phyloP scores from a whole-genome alignment of 2,797 vertebrate genomes.

The Chelonia mydas region DNA sequence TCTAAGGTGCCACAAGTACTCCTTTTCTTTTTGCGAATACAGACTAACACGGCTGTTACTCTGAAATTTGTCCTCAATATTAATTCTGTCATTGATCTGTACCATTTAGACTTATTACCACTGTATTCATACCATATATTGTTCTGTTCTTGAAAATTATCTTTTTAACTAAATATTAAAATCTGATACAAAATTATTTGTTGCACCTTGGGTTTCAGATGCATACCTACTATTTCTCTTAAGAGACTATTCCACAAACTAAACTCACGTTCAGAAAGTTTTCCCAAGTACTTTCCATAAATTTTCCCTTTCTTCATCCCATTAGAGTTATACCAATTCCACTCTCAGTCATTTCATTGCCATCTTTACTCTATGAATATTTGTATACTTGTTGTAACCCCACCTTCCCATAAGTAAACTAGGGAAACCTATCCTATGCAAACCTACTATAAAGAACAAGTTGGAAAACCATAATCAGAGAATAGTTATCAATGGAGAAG shows the following conservation, averaged over 20 bases:
- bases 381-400: neutral
- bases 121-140: neutral
- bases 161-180: neutral
- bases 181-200: neutral
- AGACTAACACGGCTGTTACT: too few species aligned
- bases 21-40: too few species aligned
- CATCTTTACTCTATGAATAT: neutral
- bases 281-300: neutral
- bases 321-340: fast-evolving
- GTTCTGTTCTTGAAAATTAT: neutral
- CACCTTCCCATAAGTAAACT: neutral
- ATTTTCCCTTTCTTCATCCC: neutral
- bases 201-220: neutral
- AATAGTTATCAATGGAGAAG: neutral
- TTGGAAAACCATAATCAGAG: neutral
- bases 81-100: neutral
- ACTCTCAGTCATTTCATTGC: neutral
- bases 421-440: neutral
- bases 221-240: neutral
- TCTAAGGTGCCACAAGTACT: too few species aligned
- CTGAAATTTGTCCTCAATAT: neutral
- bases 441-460: neutral
- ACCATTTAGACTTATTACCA: neutral
- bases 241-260: neutral
- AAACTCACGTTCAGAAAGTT: neutral